These are phyloP conservation scores for Clamator glandarius DNA, from an alignment of 2,797 vertebrate species.

Conservation along the genomic window DNA sequence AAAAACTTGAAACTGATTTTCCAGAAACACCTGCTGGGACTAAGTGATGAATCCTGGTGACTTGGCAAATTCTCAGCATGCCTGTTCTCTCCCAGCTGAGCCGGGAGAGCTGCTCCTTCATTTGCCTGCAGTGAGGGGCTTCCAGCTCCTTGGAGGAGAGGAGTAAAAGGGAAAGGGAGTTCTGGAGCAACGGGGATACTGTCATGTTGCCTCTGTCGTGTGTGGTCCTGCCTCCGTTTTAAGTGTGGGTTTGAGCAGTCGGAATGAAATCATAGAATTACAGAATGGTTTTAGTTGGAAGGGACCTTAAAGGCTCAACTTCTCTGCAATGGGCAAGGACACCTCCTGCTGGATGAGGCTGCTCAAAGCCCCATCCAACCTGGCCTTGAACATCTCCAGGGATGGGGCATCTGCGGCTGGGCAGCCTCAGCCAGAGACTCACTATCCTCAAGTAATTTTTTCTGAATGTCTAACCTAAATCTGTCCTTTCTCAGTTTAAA, in stretches of 20 bases:
- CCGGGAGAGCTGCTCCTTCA: background rate
- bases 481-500: too few relatives aligned
- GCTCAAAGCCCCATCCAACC: too few relatives aligned
- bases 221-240: background rate
- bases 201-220: background rate
- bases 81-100: background rate
- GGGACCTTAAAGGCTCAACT: too few relatives aligned
- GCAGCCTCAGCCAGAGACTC: too few relatives aligned
- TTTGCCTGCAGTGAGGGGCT: background rate
- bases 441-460: too few relatives aligned
- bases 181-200: rapidly evolving
- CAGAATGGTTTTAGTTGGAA: too few relatives aligned
- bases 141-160: background rate
- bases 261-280: background rate
- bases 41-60: background rate
- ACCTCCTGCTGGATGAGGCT: too few relatives aligned
- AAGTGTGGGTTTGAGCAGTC: background rate
- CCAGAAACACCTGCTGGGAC: background rate
- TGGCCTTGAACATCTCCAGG: too few relatives aligned
- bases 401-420: too few relatives aligned
- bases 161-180: background rate
- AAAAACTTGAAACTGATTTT: background rate
- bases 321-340: too few relatives aligned
- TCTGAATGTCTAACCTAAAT: too few relatives aligned
- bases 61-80: background rate